Percentiles rank a stretch among this genome's conserved stretches.
phyloP scores from a whole-genome alignment of 35 echinoderm and acorn worm species.

The Ophioderma brevispina region DNA sequence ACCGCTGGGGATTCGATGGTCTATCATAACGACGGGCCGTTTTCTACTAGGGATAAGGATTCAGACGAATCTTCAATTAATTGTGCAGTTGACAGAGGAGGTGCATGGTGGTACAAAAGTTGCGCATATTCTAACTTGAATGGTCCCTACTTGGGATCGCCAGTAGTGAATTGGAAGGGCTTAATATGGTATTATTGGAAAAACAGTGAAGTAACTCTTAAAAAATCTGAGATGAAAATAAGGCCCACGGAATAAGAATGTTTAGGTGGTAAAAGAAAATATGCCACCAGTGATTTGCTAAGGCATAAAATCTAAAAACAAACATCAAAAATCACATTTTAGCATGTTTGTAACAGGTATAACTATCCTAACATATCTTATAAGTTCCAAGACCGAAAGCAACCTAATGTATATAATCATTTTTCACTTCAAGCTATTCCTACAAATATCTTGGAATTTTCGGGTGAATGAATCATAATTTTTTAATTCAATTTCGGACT shows the following conservation, averaged over 20 bases:
- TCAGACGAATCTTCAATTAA: background rate
- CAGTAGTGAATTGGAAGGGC: background rate
- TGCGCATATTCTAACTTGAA: background rate
- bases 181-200: background rate
- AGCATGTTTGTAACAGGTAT: too few relatives aligned
- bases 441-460: too few relatives aligned
- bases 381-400: too few relatives aligned
- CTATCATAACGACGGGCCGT: background rate
- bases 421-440: too few relatives aligned
- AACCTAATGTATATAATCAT: too few relatives aligned
- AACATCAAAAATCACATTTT: too few relatives aligned
- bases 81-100: background rate
- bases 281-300: too few relatives aligned
- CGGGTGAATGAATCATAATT: too few relatives aligned
- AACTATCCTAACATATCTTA: too few relatives aligned
- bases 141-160: background rate
- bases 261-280: too few relatives aligned
- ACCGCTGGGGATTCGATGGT: background rate
- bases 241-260: background rate
- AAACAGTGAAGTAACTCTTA: background rate
- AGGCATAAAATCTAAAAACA: too few relatives aligned
- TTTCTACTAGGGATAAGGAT: background rate
- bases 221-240: background rate
- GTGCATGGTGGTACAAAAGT: background rate
- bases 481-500: too few relatives aligned